A percentile compares a stretch with the other conserved stretches of the same genome.
Evolutionary conservation across 2,888 invertebrate species (phyloP).

Genomic region (Pachliopta kotzebuea): DNA sequence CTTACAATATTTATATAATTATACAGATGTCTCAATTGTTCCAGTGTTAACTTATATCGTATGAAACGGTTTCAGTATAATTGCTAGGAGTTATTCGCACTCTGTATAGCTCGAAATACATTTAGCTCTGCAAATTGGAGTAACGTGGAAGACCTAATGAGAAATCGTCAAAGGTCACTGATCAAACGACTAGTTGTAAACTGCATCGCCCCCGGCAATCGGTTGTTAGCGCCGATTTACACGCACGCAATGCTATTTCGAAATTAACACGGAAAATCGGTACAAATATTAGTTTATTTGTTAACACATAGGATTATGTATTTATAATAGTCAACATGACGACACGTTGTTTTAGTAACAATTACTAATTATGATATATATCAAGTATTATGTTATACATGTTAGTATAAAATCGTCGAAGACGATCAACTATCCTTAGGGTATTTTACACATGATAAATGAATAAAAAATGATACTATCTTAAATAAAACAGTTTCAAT

Average conservation of each 20-base stretch:
- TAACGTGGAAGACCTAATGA: slow-evolving; percentile 20
- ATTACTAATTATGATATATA: too few relatives aligned
- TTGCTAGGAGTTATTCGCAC: slow-evolving; percentile 1
- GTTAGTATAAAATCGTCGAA: too few relatives aligned
- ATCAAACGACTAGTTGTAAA: slow-evolving; percentile 23
- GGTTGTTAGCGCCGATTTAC: slow-evolving; percentile 20
- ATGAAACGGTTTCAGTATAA: too few relatives aligned
- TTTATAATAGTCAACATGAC: neutral
- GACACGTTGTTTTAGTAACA: too few relatives aligned
- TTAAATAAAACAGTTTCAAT: too few relatives aligned
- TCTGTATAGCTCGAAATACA: slow-evolving; percentile 7
- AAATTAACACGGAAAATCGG: slow-evolving; percentile 20
- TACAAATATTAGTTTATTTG: neutral
- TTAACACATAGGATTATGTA: neutral
- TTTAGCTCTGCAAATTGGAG: slow-evolving; percentile 10
- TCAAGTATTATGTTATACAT: too few relatives aligned
- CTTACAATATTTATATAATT: too few relatives aligned
- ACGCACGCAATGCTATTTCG: slow-evolving; percentile 24
- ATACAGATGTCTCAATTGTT: too few relatives aligned
- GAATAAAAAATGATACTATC: too few relatives aligned
- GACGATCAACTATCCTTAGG: too few relatives aligned
- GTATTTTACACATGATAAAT: too few relatives aligned
- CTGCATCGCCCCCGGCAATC: slow-evolving; percentile 10
- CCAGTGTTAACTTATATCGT: too few relatives aligned
- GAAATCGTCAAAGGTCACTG: slow-evolving; percentile 24